Evolutionary conservation across 2,113 vertebrate genomes (phyloP), one percentile per base, ranked within the genome.

Genomic region (Sinocyclocheilus anshuiensis): DNA sequence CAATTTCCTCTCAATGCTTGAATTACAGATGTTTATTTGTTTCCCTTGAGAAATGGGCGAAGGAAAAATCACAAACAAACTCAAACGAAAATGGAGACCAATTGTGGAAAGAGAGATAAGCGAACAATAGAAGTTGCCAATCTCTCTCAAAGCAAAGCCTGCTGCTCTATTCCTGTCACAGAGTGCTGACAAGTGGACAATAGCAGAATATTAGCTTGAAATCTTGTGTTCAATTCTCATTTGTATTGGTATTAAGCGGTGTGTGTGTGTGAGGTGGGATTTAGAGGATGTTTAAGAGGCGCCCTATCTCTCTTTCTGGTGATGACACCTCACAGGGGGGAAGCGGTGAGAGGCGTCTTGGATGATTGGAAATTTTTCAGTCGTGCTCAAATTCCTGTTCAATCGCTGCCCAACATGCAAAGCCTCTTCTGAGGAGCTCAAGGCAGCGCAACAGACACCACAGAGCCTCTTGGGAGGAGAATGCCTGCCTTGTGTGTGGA

Each of bases 21-120:
- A 91, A 92, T 91, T 93, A 92, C 91, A 93, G 89, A 90, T 92
- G 76, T 87, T 90, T 87, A 88, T 92, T 92, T 91, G 90, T 92
- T 93, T 93, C 86, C 92, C 88, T 77, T 88, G 90, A 92, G 90
- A 93, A 93, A 92, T 90, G 83, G 90, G 87, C 89, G 88, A 87
- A 90, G 91, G 91, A 91, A 75, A 76, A 48, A 48, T 74, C 36
- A 74, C 36, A 82, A 57, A 84, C 24, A 26, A 15, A 39, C 45
- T 53, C 69, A 76, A 55, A 29, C 53, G 16, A 77, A 57, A 77
- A 79, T 36, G 20, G 10, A 90, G 83, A 87, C 90, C 81, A n/a
- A 45, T 83, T 88, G 89, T 91, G 91, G 87, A 89, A 90, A 84
- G 91, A 91, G 90, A 93, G 90, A 91, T 90, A 91, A 92, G 45